phyloP scores from a whole-genome alignment of 2,797 vertebrate species.

The Ptychadena robeensis region DNA sequence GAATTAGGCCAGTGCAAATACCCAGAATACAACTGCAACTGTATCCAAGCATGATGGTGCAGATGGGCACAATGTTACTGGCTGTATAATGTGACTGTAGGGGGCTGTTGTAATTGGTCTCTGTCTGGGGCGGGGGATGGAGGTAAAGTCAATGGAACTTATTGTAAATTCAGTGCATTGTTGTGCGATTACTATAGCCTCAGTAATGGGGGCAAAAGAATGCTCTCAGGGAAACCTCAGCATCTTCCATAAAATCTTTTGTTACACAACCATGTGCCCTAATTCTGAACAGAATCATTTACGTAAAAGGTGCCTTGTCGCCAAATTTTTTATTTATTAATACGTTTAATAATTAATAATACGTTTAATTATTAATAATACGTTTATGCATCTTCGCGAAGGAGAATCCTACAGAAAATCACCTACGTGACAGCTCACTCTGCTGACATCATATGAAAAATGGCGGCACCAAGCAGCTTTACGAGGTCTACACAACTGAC shows the following conservation, averaged over 20 bases:
- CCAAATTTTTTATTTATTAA: too few species aligned
- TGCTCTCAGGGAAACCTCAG: background rate
- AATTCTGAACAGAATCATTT: too few species aligned
- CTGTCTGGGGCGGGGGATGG: slow-evolving; percentile 10
- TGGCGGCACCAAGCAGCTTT: too few species aligned
- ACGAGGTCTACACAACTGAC: too few species aligned
- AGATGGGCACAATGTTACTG: background rate
- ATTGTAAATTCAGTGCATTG: slow-evolving; percentile 20
- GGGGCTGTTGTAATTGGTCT: slow-evolving; percentile 19
- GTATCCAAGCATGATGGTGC: background rate
- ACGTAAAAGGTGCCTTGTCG: too few species aligned
- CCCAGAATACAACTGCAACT: background rate
- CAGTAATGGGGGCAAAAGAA: background rate
- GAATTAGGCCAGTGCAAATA: background rate
- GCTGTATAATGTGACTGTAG: slow-evolving; percentile 4
- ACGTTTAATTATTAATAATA: too few species aligned
- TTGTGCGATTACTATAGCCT: slow-evolving; percentile 7
- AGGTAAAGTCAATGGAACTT: background rate
- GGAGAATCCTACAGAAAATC: too few species aligned
- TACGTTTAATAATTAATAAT: too few species aligned
- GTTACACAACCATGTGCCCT: background rate
- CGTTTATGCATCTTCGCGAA: too few species aligned
- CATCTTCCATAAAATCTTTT: background rate
- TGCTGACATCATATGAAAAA: too few species aligned
- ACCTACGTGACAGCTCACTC: too few species aligned